phyloP scores from a whole-genome alignment of 2,113 vertebrate species.

The Thermophis baileyi region DNA sequence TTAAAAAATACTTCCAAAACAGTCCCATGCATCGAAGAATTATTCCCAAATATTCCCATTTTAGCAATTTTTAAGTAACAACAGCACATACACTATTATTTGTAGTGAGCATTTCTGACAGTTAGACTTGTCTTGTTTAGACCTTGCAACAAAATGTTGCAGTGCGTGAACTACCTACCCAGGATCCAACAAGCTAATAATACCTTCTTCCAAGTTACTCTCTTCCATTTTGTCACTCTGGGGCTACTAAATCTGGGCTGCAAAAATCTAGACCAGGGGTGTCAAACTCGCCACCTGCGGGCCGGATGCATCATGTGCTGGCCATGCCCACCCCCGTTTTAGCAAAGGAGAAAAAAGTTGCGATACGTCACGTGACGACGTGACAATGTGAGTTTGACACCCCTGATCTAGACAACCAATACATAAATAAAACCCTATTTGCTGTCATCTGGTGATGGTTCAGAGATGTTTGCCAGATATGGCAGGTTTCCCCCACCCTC shows the following conservation, averaged over 20 bases:
- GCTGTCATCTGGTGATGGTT: background rate
- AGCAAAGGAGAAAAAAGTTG: too few species aligned
- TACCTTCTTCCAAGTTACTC: background rate
- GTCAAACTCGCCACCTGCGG: too few species aligned
- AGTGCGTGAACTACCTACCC: background rate
- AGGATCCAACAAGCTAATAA: background rate
- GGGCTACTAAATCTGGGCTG: background rate
- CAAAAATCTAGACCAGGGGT: background rate
- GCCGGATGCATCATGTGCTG: too few species aligned
- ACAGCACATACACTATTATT: background rate
- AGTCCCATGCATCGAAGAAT: background rate
- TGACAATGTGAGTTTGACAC: too few species aligned
- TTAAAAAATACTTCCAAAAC: background rate
- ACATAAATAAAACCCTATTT: background rate
- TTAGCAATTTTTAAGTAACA: background rate
- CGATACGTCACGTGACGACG: too few species aligned
- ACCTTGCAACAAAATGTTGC: background rate
- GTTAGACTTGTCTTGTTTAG: background rate
- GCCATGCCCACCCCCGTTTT: too few species aligned
- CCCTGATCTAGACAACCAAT: background rate
- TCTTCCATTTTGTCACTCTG: background rate
- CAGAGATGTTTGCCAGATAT: background rate
- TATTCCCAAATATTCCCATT: background rate
- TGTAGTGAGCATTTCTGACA: background rate
- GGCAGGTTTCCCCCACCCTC: background rate